phyloP scores from a whole-genome alignment of 2,888 invertebrate genomes.

The Fragum sueziense region DNA sequence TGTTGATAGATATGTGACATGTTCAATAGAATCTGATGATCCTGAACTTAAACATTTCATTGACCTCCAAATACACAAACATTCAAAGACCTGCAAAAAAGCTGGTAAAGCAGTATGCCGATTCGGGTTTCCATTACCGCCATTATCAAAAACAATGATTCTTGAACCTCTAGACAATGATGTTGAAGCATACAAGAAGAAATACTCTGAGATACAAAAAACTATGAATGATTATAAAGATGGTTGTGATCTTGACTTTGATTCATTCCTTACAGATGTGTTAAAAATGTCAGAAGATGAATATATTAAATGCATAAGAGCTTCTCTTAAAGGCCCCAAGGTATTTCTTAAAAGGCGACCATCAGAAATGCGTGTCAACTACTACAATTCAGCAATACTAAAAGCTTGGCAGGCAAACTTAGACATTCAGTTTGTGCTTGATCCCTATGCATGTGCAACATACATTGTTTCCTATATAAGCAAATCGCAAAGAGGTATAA shows the following conservation, averaged over 20 bases:
- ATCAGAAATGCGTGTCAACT: conserved; percentile 64
- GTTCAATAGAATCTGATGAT: conserved; percentile 10
- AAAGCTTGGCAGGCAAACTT: conserved; percentile 75
- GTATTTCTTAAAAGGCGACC: conserved; percentile 59
- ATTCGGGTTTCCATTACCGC: conserved; percentile 48
- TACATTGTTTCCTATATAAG: no score
- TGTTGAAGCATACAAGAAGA: background rate
- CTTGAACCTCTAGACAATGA: conserved; percentile 39
- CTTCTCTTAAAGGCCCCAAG: conserved; percentile 21
- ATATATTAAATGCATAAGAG: no score
- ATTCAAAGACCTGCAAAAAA: conserved; percentile 42
- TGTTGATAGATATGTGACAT: conserved; percentile 36
- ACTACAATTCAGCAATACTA: conserved; percentile 66
- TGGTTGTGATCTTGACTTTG: no score
- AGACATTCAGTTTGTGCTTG: conserved; percentile 79
- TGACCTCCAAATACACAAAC: conserved; percentile 49
- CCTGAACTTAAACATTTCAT: conserved; percentile 7
- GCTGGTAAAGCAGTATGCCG: conserved; percentile 26
- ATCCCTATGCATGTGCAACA: conserved; percentile 76
- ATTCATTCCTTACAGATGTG: no score
- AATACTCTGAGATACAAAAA: no score
- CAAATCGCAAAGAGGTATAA: no score
- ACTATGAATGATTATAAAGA: no score
- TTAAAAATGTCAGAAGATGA: no score
- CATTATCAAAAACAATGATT: conserved; percentile 38